Base-by-base conservation (phyloP, 2,113 vertebrate species). In the Tympanuchus pallidicinctus region DNA sequence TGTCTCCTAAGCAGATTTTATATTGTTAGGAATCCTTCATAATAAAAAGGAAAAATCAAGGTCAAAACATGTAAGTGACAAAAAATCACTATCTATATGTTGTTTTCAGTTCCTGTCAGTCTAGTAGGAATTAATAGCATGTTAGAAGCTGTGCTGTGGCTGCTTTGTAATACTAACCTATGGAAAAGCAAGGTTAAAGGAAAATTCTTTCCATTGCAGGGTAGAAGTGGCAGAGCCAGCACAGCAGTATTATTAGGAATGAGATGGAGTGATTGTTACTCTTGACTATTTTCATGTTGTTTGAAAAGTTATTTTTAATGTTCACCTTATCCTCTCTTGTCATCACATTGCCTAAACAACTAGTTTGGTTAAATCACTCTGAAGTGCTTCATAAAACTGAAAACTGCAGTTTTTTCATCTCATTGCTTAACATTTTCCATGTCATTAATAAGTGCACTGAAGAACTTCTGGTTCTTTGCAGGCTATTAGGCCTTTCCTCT, bases 381-480 rank as follows among this genome's bases (percentile, higher is more conserved):
- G 38, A 73, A 83, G 19, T 21, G 22, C 47, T 70, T 90, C 60
- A 75, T 77, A 84, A 90, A 88, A 36, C 36, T 83, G 75, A 85
- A 92, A 86, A 88, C 50, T 83, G 11, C 34, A 34, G 34, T 2
- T 88, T 56, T 73, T 90, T 72, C 83, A 88, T 22, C 69, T 94
- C 90, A 88, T 95, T 94, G 77, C 43, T 88, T 73, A 88, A 50
- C 28, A 57, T 88, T 86, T 80, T 93, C 78, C 34, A 43, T 61
- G 34, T 52, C 32, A 77, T 95, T 95, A 94, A 74, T 82, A 90
- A 92, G 83, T 42, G 64, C 38, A 65, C 21, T 66, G 45, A 79
- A 15, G 76, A 92, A 78, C 47, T 80, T 79, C 59, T 71, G 47
- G 12, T 80, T 50, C 38, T 86, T 86, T 71, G 88, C 72, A 91